Evolutionary conservation across 2,113 vertebrate species (phyloP), one percentile per base, ranked within the genome.

Genomic region (Nyctibius bracteatus): DNA sequence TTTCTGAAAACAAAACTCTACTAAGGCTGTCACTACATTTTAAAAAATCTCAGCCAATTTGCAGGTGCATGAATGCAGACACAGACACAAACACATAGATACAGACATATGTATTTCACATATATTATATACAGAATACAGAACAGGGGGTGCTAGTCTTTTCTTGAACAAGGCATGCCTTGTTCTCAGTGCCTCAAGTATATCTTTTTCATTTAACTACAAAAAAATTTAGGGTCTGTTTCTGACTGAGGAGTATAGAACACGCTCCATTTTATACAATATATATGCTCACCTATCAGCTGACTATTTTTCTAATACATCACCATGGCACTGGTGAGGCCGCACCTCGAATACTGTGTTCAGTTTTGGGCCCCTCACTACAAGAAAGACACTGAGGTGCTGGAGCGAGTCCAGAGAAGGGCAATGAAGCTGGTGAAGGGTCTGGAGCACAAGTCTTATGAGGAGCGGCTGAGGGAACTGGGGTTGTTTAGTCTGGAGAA

Each of bases 91-190:
- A 81, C 68, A 79, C 41, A 20, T 86, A 86, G 92, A 90, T 82
- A 67, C 57, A 94, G 90, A 71, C 79, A 28, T 81, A 67, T 46
- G 30, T 73, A 85, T 92, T 87, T 89, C 78, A 86, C 61, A n/a
- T 68, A 49, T 41, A 68, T 74, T 87, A 35, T 67, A 81, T 62
- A 59, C 59, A 91, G 81, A 85, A 75, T 54, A 92, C 70, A 85
- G 87, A 92, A 63, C 88, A 90, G 94, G 88, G 92, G 85, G 46
- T 82, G 65, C 59, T 90, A 80, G 93, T 82, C 78, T 92, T 96
- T 90, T 67, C 92, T 88, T 94, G 77, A 90, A n/a, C 77, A 78
- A 84, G 55, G 67, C 68, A 51, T 71, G 55, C 59, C 74, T n/a
- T n/a, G 52, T 57, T 90, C 21, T 90, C 55, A 37, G 52, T 30